These are phyloP conservation scores for Camelus bactrianus DNA, from an alignment of 2,113 vertebrate genomes.

Conservation along the genomic window DNA sequence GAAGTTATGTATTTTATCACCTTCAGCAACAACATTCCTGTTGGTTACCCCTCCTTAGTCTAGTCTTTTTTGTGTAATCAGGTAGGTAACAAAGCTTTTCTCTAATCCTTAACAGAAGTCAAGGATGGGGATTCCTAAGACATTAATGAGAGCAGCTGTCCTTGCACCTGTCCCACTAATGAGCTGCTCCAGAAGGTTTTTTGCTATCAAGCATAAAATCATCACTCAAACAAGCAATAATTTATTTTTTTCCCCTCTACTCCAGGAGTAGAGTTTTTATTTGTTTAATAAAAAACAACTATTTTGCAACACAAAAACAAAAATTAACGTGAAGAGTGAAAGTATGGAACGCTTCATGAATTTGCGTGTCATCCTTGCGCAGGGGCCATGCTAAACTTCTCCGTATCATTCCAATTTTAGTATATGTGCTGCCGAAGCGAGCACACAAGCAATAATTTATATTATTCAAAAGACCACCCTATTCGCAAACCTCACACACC, in stretches of 20 bases:
- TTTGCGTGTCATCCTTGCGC: too few relatives aligned
- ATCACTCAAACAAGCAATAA: neutral
- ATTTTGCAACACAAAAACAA: neutral
- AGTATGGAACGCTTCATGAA: too few relatives aligned
- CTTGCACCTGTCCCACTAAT: constrained; percentile 66
- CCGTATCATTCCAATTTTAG: too few relatives aligned
- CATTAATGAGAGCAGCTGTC: constrained; percentile 54
- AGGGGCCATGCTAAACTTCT: too few relatives aligned
- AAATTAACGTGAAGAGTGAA: neutral
- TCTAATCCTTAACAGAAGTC: neutral
- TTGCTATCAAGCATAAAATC: constrained; percentile 58
- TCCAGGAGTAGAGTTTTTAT: neutral
- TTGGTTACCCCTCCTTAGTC: neutral
- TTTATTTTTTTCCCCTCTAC: neutral
- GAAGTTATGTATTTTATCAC: neutral
- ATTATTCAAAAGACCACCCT: neutral
- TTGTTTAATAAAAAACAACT: neutral
- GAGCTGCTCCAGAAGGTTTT: constrained; percentile 42
- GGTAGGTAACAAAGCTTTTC: constrained; percentile 15
- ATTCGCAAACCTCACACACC: neutral
- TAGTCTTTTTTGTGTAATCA: constrained; percentile 10
- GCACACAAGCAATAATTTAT: neutral
- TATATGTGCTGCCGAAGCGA: too few relatives aligned
- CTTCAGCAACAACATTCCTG: neutral
- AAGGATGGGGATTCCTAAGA: constrained; percentile 10